These are phyloP conservation scores for Sinocyclocheilus rhinocerous DNA, from an alignment of 2,113 vertebrate genomes.

Conservation along the genomic window DNA sequence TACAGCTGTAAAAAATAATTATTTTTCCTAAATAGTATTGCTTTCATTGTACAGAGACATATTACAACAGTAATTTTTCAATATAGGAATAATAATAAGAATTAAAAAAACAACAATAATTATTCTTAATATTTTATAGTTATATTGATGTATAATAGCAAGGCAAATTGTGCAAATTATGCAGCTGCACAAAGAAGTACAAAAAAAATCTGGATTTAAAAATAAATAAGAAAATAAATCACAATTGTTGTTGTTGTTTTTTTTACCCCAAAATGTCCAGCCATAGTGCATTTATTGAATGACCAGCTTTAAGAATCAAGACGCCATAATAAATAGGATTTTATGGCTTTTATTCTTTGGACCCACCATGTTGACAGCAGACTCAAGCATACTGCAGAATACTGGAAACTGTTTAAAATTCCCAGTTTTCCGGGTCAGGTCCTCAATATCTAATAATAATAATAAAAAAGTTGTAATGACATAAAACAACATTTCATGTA, in stretches of 20 bases:
- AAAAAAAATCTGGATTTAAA: no score
- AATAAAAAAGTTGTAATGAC: background rate
- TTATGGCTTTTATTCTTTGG: background rate
- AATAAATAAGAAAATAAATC: no score
- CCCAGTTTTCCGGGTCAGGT: conserved; percentile 92
- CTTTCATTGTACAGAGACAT: background rate
- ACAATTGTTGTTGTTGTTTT: no score
- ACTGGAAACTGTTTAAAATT: conserved; percentile 96
- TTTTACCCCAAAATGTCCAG: no score
- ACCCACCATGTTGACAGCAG: conserved; percentile 85
- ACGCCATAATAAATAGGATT: background rate
- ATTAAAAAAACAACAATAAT: background rate
- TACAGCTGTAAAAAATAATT: background rate
- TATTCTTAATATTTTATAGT: background rate
- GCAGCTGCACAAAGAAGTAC: background rate
- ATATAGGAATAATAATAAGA: background rate
- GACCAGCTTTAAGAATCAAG: no score
- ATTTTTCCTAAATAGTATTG: background rate
- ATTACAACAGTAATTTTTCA: background rate
- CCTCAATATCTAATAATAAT: conserved; percentile 83
- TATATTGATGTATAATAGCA: background rate
- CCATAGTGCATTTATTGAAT: no score
- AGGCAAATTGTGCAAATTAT: background rate
- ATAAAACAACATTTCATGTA: background rate
- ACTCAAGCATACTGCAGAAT: conserved; percentile 95